These are phyloP conservation scores for Novumbra hubbsi DNA, from an alignment of 2,797 vertebrate species.

Conservation along the genomic window DNA sequence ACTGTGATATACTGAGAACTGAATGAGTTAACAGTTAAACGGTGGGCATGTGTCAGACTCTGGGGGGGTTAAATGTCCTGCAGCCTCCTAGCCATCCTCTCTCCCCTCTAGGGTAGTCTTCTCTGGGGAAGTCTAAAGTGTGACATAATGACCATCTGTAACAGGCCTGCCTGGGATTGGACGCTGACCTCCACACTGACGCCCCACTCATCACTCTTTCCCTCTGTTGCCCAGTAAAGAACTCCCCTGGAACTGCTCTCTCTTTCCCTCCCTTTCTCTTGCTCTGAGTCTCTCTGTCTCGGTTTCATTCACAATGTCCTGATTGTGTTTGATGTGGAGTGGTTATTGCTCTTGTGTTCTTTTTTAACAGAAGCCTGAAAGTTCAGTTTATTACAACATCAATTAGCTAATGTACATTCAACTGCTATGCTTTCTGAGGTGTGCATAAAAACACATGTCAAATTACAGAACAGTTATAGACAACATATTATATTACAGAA, in stretches of 20 bases:
- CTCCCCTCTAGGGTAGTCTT: constrained; percentile 8
- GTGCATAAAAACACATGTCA: too few species aligned
- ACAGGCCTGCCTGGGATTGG: constrained; percentile 1
- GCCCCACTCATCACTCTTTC: constrained; percentile 12
- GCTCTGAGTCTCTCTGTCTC: too few species aligned
- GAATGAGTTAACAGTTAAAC: neutral
- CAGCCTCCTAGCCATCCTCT: neutral
- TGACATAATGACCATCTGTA: constrained; percentile 25
- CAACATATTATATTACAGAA: too few species aligned
- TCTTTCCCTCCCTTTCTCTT: neutral
- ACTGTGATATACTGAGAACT: neutral
- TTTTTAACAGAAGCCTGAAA: neutral
- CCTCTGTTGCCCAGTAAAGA: constrained; percentile 32
- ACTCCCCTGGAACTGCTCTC: constrained; percentile 13
- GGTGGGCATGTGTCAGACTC: neutral
- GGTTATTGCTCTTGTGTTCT: neutral
- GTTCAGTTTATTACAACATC: too few species aligned
- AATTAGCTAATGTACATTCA: too few species aligned
- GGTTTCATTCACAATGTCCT: too few species aligned
- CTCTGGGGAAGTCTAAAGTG: constrained; percentile 30
- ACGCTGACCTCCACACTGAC: too few species aligned
- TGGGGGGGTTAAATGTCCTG: neutral
- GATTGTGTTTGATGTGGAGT: neutral
- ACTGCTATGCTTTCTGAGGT: too few species aligned
- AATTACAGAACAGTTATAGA: too few species aligned